A percentile compares a stretch with the other conserved stretches of the same genome.
Evolutionary conservation across 2,888 invertebrate genomes (phyloP).

Genomic region (Rhimphoctona megacephalus): DNA sequence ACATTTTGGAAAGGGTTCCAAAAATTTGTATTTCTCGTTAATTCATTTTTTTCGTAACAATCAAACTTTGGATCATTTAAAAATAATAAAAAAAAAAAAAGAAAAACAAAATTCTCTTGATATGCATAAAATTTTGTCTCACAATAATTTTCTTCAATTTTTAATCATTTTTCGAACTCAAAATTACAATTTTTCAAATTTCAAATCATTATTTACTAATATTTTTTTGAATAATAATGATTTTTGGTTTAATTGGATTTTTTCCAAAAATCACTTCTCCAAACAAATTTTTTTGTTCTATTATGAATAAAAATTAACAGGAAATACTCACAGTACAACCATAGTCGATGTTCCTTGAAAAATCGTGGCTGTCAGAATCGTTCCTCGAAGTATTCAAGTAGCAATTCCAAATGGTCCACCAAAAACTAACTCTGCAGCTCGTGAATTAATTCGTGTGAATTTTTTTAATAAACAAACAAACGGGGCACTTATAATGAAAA

Average conservation of each 20-base stretch:
- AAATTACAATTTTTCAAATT: too few relatives aligned
- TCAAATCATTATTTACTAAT: not conserved
- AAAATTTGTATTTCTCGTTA: not conserved
- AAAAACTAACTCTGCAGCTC: not conserved
- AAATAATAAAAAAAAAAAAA: too few relatives aligned
- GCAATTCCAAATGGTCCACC: slow-evolving; percentile 4
- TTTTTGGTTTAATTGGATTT: too few relatives aligned
- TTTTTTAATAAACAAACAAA: not conserved
- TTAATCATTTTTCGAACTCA: too few relatives aligned
- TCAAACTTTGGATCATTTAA: not conserved
- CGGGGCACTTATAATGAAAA: not conserved
- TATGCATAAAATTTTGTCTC: too few relatives aligned
- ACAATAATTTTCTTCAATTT: too few relatives aligned
- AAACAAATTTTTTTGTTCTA: too few relatives aligned
- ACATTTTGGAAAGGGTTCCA: not conserved
- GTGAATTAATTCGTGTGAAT: not conserved
- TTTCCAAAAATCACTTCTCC: too few relatives aligned
- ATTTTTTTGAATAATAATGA: not conserved
- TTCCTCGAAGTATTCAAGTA: not conserved
- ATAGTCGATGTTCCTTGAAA: slow-evolving; percentile 80
- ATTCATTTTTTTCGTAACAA: not conserved
- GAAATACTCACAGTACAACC: slow-evolving; percentile 83
- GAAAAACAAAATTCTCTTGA: too few relatives aligned
- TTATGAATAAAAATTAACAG: not conserved
- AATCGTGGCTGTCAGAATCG: slow-evolving; percentile 66